phyloP scores from a whole-genome alignment of 2,113 vertebrate genomes.

The Calypte anna region DNA sequence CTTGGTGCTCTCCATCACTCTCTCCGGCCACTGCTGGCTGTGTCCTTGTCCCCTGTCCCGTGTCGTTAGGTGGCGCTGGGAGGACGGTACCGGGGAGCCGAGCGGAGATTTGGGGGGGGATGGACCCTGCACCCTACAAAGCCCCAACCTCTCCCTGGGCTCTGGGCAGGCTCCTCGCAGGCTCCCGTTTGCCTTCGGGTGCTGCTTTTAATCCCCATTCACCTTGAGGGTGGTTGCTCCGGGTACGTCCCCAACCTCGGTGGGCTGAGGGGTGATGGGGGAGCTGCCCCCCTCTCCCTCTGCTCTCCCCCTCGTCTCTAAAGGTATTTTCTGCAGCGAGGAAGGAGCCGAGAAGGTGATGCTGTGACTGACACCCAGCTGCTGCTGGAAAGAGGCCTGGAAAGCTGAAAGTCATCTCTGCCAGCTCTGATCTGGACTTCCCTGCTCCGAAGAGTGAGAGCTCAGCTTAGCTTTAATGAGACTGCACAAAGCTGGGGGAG shows the following conservation, averaged over 20 bases:
- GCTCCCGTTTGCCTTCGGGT: fast-evolving
- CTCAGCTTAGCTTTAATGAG: slow-evolving; percentile 23
- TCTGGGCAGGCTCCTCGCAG: neutral
- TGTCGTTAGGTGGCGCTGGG: slow-evolving; percentile 62
- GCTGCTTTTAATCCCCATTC: neutral
- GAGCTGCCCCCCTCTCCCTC: fast-evolving
- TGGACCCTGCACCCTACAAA: fast-evolving
- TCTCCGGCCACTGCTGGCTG: too few species aligned
- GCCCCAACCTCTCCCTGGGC: neutral
- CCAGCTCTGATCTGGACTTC: neutral
- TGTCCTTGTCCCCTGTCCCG: neutral
- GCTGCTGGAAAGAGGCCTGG: neutral
- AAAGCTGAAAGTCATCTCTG: neutral
- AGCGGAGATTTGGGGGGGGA: neutral
- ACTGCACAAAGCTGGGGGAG: neutral
- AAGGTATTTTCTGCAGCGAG: fast-evolving
- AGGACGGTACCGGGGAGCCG: neutral
- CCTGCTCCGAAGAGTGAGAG: neutral
- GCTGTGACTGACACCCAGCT: neutral
- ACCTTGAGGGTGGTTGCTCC: neutral
- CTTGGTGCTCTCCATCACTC: neutral
- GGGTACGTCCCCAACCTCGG: fast-evolving
- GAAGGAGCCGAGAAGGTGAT: neutral
- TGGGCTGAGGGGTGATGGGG: fast-evolving
- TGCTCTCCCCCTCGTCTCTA: fast-evolving